Percentiles rank a stretch among this genome's conserved stretches.
phyloP scores from a whole-genome alignment of 2,888 invertebrate species.

The Criorhina ranunculi region DNA sequence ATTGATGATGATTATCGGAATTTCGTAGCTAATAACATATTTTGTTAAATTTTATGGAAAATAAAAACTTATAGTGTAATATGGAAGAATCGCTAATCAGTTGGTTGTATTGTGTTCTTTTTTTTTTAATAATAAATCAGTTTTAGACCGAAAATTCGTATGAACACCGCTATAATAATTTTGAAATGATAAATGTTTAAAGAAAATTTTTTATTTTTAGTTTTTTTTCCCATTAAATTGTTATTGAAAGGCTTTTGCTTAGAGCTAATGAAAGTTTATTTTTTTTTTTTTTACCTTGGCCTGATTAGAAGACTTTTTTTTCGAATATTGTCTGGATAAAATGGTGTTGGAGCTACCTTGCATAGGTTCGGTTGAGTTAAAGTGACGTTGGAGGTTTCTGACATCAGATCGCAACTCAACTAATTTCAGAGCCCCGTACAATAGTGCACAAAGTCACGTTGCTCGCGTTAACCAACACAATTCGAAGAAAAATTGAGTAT shows the following conservation, averaged over 20 bases:
- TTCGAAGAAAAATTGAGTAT: too few relatives aligned
- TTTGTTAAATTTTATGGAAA: conserved; percentile 57
- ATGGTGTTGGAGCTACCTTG: background rate
- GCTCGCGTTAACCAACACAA: too few relatives aligned
- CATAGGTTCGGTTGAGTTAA: too few relatives aligned
- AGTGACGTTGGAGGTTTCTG: too few relatives aligned
- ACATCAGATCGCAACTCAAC: too few relatives aligned
- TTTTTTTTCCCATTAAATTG: conserved; percentile 26
- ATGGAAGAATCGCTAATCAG: conserved; percentile 63
- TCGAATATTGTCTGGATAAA: conserved; percentile 9
- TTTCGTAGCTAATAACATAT: conserved; percentile 58
- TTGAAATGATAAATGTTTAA: conserved; percentile 52
- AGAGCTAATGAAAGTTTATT: conserved; percentile 35
- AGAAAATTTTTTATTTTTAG: conserved; percentile 17
- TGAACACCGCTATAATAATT: conserved; percentile 63
- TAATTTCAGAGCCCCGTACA: too few relatives aligned
- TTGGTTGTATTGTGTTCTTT: conserved; percentile 52
- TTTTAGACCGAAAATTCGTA: conserved; percentile 61
- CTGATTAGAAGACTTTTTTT: conserved; percentile 7
- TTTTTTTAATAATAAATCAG: conserved; percentile 11
- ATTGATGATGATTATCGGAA: conserved; percentile 67
- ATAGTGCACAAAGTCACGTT: too few relatives aligned
- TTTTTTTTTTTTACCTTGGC: conserved; percentile 16
- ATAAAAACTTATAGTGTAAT: conserved; percentile 50
- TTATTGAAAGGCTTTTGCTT: conserved; percentile 70